Percentiles rank a stretch among this genome's conserved stretches.
Conservation (phyloP, 30 jellyfish, hydroid and myxozoan genomes). For the Hydra vulgaris region DNA sequence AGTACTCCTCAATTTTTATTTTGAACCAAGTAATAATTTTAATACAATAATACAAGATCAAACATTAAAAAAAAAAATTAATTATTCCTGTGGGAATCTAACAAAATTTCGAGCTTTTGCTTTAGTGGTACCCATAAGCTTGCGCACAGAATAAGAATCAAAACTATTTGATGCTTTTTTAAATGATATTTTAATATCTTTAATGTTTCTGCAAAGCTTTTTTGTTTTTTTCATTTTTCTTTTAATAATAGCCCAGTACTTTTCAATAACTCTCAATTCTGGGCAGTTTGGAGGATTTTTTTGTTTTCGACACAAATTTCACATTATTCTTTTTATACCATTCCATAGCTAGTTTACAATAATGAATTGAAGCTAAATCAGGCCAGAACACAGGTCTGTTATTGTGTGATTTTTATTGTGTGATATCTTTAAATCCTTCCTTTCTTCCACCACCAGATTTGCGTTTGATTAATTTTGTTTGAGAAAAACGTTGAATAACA, state of each 20-base stretch:
- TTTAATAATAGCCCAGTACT: background rate
- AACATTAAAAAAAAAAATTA: background rate
- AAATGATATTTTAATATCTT: background rate
- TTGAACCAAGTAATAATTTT: background rate
- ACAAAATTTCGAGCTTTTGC: background rate
- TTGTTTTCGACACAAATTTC: background rate
- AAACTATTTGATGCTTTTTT: background rate
- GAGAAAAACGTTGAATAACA: background rate
- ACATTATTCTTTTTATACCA: too few species aligned
- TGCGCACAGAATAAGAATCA: background rate
- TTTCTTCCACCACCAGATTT: background rate
- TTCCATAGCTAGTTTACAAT: too few species aligned
- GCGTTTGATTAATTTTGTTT: background rate
- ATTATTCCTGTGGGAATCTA: background rate
- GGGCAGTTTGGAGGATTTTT: background rate
- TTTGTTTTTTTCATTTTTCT: background rate
- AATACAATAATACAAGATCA: background rate
- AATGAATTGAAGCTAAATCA: background rate
- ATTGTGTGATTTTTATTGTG: background rate
- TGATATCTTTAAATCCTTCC: background rate
- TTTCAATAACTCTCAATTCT: background rate
- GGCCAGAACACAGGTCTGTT: background rate
- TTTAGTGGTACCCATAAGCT: background rate
- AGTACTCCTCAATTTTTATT: background rate
- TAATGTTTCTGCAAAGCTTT: background rate